Base-by-base conservation (phyloP, 2,113 vertebrate species). In the Budorcas taxicolor region DNA sequence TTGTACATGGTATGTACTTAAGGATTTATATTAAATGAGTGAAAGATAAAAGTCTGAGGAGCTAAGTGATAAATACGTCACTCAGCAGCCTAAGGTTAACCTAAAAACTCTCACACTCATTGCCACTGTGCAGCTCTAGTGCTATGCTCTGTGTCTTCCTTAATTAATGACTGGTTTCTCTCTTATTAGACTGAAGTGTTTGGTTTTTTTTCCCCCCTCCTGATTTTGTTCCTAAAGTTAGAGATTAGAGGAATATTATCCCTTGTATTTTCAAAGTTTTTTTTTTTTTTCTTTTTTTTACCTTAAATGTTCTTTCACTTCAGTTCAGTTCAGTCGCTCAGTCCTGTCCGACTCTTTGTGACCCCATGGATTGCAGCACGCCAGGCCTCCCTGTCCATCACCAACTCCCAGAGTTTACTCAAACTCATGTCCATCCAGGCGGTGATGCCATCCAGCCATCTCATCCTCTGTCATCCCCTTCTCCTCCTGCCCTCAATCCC, bases 331-430 rank as follows among this genome's bases (percentile, higher is more conserved):
- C 55, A 57, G 23, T 57, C 3, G 0, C 55, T 57, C 19, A 55
- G 55, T 57, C 21, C 1, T 57, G 3, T 57, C 21, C 3, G 1
- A 25, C 55, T 57, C 55, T 57, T 57, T 57, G 55, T 8, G 1
- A 57, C 1, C 21, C 23, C 0, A 10, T 25, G 21, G 10, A 57
- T 23, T 0, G 0, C 55, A 25, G 21, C 55, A 57, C 0, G 8
- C 21, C 55, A 57, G 55, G 21, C 8, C 21, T 57, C 55, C 8
- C 55, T 57, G 55, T 57, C 55, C 21, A 25, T 57, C 55, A 25
- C 21, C 55, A 57, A 57, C 55, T 57, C 21, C 21, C 55, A 25
- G 55, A 57, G 55, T 25, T 57, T 9, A 57, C 23, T 57, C 55
- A 57, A 10, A 25, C 21, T 57, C 21, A 57, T 25, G 55, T 57